Evolutionary conservation across 2,797 vertebrate genomes (phyloP), one percentile per base, ranked within the genome.

Genomic region (Platalea minor): DNA sequence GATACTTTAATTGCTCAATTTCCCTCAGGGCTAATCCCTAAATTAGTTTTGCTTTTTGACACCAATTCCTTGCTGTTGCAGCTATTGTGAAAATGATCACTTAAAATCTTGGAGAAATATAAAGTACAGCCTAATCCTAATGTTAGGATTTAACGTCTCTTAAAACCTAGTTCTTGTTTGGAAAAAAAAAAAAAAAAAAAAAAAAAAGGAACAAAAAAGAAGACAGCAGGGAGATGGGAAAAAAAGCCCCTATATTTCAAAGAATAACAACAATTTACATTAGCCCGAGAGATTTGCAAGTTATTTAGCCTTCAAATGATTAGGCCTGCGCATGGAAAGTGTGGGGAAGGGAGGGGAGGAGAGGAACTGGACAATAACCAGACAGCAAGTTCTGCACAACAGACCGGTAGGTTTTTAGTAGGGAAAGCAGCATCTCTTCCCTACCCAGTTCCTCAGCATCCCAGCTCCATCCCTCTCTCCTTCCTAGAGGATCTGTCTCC

Each of bases 21-120:
- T 78, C 88, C 91, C 90, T 87, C 57, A 45, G 78, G 91, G 56
- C 61, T 89, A 91, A 85, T 76, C 70, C 84, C 43, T 54, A 65
- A 84, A 84, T 74, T 33, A 76, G 51, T 92, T 94, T 85, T 89
- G 92, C 75, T 96, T 95, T 93, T 85, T 95, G 91, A 92, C 80
- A 93, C 59, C 77, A 51, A 79, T 96, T 94, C 51, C 74, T 87
- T 48, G 43, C 39, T 84, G 43, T 73, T 91, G 86, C 88, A 89
- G 70, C 48, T 82, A 68, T 94, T 93, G 78, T 90, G 92, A 92
- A 96, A 95, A 89, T 3, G 10, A 76, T 25, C 37, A 35, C 39
- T 93, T 84, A 50, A 72, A 86, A 87, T 7, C 16, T 19, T 6
- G 28, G 39, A 39, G 74, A 91, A 93, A 91, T 45, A 41, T 2